These are phyloP conservation scores for Mycteria americana DNA, from an alignment of 2,797 vertebrate species.

Conservation along the genomic window DNA sequence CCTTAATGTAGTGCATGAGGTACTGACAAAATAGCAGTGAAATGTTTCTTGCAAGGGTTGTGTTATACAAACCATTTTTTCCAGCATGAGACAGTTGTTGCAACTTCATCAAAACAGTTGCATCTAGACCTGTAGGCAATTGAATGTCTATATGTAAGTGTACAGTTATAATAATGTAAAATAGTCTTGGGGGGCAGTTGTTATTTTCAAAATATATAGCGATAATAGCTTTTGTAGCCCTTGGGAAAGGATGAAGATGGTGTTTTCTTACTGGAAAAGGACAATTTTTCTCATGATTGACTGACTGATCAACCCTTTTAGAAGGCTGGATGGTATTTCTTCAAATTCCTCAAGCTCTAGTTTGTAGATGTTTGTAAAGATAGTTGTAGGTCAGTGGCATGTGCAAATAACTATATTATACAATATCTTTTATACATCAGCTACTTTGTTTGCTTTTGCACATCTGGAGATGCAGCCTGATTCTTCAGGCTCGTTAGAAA, in stretches of 20 bases:
- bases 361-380: neutral
- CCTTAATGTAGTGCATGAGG: neutral
- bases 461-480: neutral
- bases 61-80: neutral
- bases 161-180: neutral
- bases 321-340: neutral
- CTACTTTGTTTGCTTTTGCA: neutral
- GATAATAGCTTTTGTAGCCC: neutral
- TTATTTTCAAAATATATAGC: neutral
- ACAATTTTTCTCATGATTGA: neutral
- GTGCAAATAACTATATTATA: neutral
- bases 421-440: neutral
- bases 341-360: neutral
- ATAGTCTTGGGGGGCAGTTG: neutral
- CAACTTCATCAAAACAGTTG: neutral
- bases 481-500: neutral
- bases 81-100: neutral
- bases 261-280: neutral
- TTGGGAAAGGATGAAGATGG: neutral
- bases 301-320: neutral
- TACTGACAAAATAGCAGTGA: neutral
- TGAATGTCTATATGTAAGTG: neutral
- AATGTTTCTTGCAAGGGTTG: neutral
- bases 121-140: neutral
- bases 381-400: neutral